Conservation (phyloP, 1,140 invertebrate species). For the Drosophila repletoides region DNA sequence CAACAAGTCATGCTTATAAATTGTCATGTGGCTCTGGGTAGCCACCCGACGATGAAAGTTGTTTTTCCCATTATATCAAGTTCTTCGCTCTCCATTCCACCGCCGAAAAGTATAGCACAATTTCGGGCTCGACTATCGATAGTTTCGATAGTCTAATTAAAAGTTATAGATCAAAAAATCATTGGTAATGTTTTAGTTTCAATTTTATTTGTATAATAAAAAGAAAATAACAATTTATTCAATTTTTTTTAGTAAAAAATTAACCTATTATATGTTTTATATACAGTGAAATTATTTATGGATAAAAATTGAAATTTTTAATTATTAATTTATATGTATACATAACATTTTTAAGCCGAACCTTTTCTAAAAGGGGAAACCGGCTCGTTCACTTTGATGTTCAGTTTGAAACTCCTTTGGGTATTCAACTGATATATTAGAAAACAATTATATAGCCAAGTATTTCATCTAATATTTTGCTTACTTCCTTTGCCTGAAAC, state of each 20-base stretch:
- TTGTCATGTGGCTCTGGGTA: constrained; percentile 21
- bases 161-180: too few species aligned
- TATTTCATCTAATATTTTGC: not conserved
- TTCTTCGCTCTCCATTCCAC: not conserved
- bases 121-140: not conserved
- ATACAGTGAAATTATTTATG: too few species aligned
- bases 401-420: not conserved
- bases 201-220: too few species aligned
- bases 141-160: too few species aligned
- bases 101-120: constrained; percentile 3
- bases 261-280: too few species aligned
- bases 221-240: too few species aligned
- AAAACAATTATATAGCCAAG: constrained; percentile 13
- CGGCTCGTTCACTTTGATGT: not conserved
- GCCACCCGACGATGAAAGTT: constrained; percentile 20
- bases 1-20: constrained; percentile 62
- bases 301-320: too few species aligned
- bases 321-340: too few species aligned
- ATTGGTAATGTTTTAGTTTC: too few species aligned
- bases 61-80: constrained; percentile 17
- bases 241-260: too few species aligned
- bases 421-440: not conserved
- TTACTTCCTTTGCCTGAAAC: not conserved
- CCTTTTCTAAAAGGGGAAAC: too few species aligned
- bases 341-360: too few species aligned